Evolutionary conservation across 2,888 invertebrate genomes (phyloP).

Genomic region (Drosophila prolongata): DNA sequence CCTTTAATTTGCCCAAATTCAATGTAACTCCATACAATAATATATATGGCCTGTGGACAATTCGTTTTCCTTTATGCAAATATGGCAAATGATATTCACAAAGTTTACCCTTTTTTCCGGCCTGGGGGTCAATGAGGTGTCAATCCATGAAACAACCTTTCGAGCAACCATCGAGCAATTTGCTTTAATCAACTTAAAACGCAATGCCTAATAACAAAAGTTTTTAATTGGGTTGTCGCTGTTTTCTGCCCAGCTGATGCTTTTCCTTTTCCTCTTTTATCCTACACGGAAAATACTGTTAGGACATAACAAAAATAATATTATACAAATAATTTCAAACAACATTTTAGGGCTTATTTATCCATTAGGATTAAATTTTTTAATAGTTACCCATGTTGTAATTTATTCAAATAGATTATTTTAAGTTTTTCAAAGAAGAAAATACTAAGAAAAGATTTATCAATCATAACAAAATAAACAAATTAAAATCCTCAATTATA

Average conservation of each 20-base stretch:
- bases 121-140: conserved; percentile 14
- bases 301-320: too few species aligned
- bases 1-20: conserved; percentile 21
- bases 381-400: too few species aligned
- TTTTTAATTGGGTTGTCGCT: conserved; percentile 73
- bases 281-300: conserved; percentile 1
- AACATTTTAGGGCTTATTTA: too few species aligned
- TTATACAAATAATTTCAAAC: too few species aligned
- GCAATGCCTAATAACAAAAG: conserved; percentile 60
- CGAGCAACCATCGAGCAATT: conserved; percentile 42
- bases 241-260: conserved; percentile 30
- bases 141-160: conserved; percentile 47
- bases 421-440: too few species aligned
- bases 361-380: too few species aligned
- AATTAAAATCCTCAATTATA: too few species aligned
- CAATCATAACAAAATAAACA: not conserved
- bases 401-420: too few species aligned
- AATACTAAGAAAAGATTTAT: too few species aligned
- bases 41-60: conserved; percentile 14
- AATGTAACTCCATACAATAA: conserved; percentile 15
- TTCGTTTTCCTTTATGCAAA: conserved; percentile 42
- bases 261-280: conserved; percentile 5
- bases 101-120: conserved; percentile 38
- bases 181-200: conserved; percentile 66
- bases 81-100: conserved; percentile 42